Conservation (phyloP, 1,140 invertebrate genomes). For the Lucilia cuprina region DNA sequence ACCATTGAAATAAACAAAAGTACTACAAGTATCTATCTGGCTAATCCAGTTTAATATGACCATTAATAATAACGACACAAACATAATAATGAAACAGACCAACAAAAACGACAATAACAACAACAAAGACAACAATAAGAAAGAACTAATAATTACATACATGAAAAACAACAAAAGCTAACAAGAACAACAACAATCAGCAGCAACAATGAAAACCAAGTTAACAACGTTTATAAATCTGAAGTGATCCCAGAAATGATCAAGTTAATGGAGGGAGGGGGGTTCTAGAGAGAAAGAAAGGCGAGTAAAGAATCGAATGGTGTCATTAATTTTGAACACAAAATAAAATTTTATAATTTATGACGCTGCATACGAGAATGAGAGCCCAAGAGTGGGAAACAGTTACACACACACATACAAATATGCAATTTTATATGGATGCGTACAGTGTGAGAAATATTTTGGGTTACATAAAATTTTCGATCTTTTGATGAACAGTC, state of each 20-base stretch:
- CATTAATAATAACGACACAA: slow-evolving; percentile 46
- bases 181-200: slow-evolving; percentile 32
- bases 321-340: slow-evolving; percentile 58
- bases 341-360: slow-evolving; percentile 62
- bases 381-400: slow-evolving; percentile 10
- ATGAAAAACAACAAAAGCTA: slow-evolving; percentile 37
- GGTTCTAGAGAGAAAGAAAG: neutral
- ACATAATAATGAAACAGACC: slow-evolving; percentile 40
- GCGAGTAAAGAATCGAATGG: slow-evolving; percentile 41
- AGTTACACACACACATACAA: neutral
- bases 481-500: too few species aligned
- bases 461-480: neutral
- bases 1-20: neutral
- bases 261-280: neutral
- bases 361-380: slow-evolving; percentile 41
- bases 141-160: slow-evolving; percentile 37
- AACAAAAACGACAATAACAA: slow-evolving; percentile 16
- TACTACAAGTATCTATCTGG: slow-evolving; percentile 26
- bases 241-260: neutral
- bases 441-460: neutral
- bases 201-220: slow-evolving; percentile 29
- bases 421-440: neutral
- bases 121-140: slow-evolving; percentile 36
- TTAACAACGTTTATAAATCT: slow-evolving; percentile 29
- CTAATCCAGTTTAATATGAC: slow-evolving; percentile 47